These are phyloP conservation scores for Threskiornis aethiopicus DNA, from an alignment of 2,797 vertebrate genomes.

Conservation along the genomic window DNA sequence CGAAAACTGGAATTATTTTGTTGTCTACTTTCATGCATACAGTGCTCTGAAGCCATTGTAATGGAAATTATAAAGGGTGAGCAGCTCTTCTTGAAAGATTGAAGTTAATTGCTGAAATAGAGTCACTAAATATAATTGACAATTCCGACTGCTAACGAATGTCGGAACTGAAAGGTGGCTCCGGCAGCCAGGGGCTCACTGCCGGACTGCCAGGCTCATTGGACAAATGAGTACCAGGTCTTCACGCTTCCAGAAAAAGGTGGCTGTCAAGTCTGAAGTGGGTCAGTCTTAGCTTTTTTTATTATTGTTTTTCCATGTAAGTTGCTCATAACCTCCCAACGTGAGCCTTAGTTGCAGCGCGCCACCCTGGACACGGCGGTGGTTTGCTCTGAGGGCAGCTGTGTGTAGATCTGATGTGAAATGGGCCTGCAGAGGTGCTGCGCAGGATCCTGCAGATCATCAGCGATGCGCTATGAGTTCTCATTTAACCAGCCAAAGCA, in stretches of 20 bases:
- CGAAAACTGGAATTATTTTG: background rate
- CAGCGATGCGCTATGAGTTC: background rate
- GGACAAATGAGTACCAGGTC: background rate
- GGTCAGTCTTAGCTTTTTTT: background rate
- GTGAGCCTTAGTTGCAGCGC: background rate
- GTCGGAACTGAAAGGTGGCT: background rate
- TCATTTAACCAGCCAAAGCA: background rate
- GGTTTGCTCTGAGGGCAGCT: background rate
- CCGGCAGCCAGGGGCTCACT: background rate
- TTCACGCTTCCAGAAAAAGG: background rate
- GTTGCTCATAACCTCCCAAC: background rate
- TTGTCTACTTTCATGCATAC: background rate
- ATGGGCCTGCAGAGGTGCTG: background rate
- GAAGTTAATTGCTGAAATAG: background rate
- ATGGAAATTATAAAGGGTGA: background rate
- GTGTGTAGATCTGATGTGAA: background rate
- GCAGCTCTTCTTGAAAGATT: background rate
- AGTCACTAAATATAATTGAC: background rate
- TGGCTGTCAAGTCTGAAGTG: background rate
- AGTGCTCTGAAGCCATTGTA: background rate
- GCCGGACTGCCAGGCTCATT: background rate
- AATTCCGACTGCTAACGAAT: background rate
- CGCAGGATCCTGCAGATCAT: background rate
- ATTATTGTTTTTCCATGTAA: background rate
- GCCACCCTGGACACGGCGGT: rapidly evolving